phyloP scores from a whole-genome alignment of 2,888 invertebrate genomes.

The Apodemia zela region DNA sequence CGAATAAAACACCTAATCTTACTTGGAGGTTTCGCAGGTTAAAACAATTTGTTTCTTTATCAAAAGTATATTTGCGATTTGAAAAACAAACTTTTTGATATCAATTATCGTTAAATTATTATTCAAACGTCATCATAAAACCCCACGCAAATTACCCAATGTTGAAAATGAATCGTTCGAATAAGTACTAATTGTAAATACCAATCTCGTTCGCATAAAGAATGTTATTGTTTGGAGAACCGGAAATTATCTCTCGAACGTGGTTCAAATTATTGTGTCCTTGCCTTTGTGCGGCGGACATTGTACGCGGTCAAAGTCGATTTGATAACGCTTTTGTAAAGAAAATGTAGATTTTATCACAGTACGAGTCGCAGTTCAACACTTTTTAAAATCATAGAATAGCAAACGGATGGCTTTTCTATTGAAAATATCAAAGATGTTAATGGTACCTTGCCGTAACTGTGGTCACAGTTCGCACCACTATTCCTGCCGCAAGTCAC shows the following conservation, averaged over 20 bases:
- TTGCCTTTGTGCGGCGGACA: slow-evolving; percentile 12
- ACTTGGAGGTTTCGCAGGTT: too few species aligned
- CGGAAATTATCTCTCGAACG: slow-evolving; percentile 11
- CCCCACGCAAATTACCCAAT: not conserved
- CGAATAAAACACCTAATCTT: not conserved
- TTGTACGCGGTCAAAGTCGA: not conserved
- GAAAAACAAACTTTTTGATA: not conserved
- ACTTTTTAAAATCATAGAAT: too few species aligned
- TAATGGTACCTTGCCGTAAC: too few species aligned
- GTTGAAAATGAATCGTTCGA: not conserved
- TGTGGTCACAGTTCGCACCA: too few species aligned
- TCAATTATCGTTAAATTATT: too few species aligned
- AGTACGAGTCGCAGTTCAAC: too few species aligned
- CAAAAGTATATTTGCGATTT: too few species aligned
- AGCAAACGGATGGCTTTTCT: too few species aligned
- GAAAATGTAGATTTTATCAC: not conserved
- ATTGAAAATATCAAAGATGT: too few species aligned
- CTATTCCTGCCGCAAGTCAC: too few species aligned
- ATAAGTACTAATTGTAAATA: slow-evolving; percentile 6
- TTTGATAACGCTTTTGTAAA: not conserved
- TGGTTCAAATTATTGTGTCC: not conserved
- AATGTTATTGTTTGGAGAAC: slow-evolving; percentile 13
- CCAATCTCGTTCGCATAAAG: slow-evolving; percentile 4
- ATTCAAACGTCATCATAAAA: not conserved
- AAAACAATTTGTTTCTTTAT: too few species aligned